phyloP scores from a whole-genome alignment of 2,113 vertebrate species.

The Oryctolagus cuniculus region mOryCun1.1 NC_091438.1:83642501-83643000 shows the following conservation, averaged over 20 bases:
- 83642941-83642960: not conserved
- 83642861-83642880: not conserved
- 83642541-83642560: not conserved
- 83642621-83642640: not conserved
- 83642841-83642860: not conserved
- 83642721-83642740: not conserved
- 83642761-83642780: not conserved
- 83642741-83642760: not conserved
- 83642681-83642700: not conserved
- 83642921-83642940: not conserved
- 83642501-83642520: not conserved
- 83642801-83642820: not conserved
- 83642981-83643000: not conserved
- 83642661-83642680: not conserved
- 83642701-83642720: not conserved
- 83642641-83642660: not conserved
- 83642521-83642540: not conserved
- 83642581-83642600: not conserved
- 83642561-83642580: not conserved
- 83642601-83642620: not conserved
- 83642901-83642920: not conserved
- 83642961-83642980: not conserved
- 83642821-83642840: not conserved
- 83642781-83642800: not conserved
- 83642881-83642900: not conserved